Conservation (phyloP, 2,888 invertebrate species). For the Drosophila incognita region DNA sequence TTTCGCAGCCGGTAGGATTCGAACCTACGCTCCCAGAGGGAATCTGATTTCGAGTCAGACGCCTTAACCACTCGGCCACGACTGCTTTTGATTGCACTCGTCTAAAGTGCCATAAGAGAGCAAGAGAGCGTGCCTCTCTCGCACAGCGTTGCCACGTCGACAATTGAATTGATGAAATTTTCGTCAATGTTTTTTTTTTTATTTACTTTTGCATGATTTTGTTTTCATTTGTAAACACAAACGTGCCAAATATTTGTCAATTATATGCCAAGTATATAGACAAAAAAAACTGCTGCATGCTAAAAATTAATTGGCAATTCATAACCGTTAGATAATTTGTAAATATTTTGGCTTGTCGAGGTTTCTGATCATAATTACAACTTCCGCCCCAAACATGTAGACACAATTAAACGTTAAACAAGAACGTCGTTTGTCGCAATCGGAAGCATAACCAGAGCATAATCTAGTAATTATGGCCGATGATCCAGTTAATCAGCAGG, state of each 20-base stretch:
- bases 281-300: constrained; percentile 12
- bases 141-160: constrained; percentile 47
- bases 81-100: constrained; percentile 73
- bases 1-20: constrained; percentile 85
- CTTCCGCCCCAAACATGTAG: constrained; percentile 45
- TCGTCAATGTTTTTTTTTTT: background rate
- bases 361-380: constrained; percentile 28
- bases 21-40: constrained; percentile 86
- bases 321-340: constrained; percentile 9
- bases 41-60: constrained; percentile 86
- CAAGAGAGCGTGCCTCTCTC: background rate
- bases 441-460: constrained; percentile 7
- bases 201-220: constrained; percentile 5
- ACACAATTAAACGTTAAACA: constrained; percentile 48
- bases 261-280: background rate
- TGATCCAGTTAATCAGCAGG: constrained; percentile 79
- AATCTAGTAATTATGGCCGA: constrained; percentile 68
- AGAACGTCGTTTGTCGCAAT: constrained; percentile 8
- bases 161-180: background rate
- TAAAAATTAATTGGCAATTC: background rate
- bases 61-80: constrained; percentile 86
- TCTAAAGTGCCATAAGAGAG: constrained; percentile 38
- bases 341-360: constrained; percentile 13
- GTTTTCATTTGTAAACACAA: background rate
- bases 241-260: background rate